Base-by-base conservation (phyloP, 1,140 invertebrate genomes). In the Listronotus oregonensis region DNA sequence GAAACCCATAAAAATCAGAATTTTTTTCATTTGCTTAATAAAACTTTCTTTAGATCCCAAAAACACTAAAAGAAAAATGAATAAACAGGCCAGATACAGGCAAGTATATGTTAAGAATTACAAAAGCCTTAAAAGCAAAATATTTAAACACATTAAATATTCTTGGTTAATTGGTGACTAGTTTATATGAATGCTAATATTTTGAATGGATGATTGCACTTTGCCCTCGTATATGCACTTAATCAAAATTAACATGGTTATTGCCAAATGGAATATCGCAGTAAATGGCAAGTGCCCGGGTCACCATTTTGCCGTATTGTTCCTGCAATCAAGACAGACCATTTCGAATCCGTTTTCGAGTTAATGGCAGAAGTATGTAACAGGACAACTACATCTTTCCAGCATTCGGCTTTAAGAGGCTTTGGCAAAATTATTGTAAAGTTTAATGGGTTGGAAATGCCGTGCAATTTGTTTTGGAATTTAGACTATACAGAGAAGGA, bases 291-390 rank as follows among this genome's bases (percentile, higher is more conserved):
- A 34, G 11, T 37, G 34, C 34, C 34, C 34, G 11, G 34, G 34
- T 58, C 32, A 34, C 34, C 31, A 34, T 47, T 58, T 46, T 47
- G 43, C 21, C 43, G 34, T 58, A 58, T 58, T 58, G 40, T 58
- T 58, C 15, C 56, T 47, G 27, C 44, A 34, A 27, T 42, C 18
- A 12, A 54, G 32, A 34, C 32, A 54, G 31, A 54, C 27, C 44
- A n/a, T 10, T 32, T 15, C 21, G 27, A 27, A 58, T 7, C 42
- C 56, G 32, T 58, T 58, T 58, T 58, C 9, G 42, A 58, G 56
- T 47, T 58, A 58, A 58, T 58, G 56, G 56, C 56, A 58, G 42
- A 58, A 58, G 56, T 58, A 47, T 58, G 56, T 58, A 58, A 58
- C 42, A 47, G 56, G 56, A 58, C 43, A 58, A 58, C 56, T 58